Evolutionary conservation across 2,888 invertebrate genomes (phyloP).

Genomic region (Polietes domitor): DNA sequence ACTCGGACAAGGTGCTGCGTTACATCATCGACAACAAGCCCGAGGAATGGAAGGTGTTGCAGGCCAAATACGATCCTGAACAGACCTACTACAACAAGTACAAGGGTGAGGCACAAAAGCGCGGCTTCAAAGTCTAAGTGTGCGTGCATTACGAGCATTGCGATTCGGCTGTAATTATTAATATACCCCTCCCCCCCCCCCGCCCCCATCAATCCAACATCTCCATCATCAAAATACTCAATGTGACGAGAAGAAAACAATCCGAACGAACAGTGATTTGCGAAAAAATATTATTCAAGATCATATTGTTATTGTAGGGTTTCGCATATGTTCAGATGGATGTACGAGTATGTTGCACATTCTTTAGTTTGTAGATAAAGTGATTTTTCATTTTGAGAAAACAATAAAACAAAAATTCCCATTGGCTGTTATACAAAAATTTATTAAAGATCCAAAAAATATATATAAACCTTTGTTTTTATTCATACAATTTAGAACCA

Average conservation of each 20-base stretch:
- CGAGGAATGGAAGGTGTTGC: constrained; percentile 85
- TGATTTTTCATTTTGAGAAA: constrained; percentile 9
- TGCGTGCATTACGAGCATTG: not conserved
- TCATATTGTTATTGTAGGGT: not conserved
- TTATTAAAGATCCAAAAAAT: not conserved
- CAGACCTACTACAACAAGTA: constrained; percentile 86
- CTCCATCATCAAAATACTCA: constrained; percentile 8
- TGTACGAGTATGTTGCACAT: not conserved
- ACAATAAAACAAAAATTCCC: constrained; percentile 48
- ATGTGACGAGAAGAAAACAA: not conserved
- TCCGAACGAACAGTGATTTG: not conserved
- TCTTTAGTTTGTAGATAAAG: constrained; percentile 18
- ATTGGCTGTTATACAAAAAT: constrained; percentile 60
- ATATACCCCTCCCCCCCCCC: too few relatives aligned
- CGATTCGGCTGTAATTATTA: not conserved
- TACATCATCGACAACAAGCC: constrained; percentile 86
- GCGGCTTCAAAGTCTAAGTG: constrained; percentile 80
- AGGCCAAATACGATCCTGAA: constrained; percentile 86
- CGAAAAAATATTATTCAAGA: not conserved
- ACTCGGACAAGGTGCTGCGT: constrained; percentile 84
- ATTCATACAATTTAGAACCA: too few relatives aligned
- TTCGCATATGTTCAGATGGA: not conserved
- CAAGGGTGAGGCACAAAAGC: constrained; percentile 82
- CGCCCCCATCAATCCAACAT: not conserved
- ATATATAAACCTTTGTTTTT: not conserved